phyloP scores from a whole-genome alignment of 35 echinoderm and acorn worm species.

The Anneissia japonica region DNA sequence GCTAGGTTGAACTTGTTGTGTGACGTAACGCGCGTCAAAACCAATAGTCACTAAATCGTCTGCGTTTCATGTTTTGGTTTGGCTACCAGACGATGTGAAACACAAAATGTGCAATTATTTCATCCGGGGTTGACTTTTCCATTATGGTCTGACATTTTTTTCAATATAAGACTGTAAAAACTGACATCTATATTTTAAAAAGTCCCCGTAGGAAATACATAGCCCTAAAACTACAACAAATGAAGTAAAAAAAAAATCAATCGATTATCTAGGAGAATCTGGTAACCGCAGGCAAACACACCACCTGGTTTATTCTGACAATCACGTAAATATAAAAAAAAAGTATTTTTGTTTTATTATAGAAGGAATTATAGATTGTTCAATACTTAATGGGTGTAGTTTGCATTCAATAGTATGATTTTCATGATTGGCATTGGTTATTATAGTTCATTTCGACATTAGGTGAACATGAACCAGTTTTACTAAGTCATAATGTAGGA shows the following conservation, averaged over 20 bases:
- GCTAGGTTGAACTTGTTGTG: not conserved
- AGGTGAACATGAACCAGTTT: not conserved
- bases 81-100: no score
- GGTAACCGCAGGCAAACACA: not conserved
- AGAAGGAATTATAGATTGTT: not conserved
- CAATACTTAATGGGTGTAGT: not conserved
- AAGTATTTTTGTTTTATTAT: not conserved
- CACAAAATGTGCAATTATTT: no score
- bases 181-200: no score
- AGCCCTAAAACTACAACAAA: no score
- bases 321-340: not conserved
- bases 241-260: no score
- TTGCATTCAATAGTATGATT: not conserved
- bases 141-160: no score
- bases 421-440: slow-evolving; percentile 1
- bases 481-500: not conserved
- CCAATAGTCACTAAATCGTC: not conserved
- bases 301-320: not conserved
- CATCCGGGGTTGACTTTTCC: no score
- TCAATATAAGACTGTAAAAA: no score
- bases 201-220: no score
- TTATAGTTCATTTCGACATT: not conserved
- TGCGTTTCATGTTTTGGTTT: not conserved
- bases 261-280: not conserved
- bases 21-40: not conserved